Conservation (phyloP, 2,888 invertebrate species). For the Chymomyza caudatula region DNA sequence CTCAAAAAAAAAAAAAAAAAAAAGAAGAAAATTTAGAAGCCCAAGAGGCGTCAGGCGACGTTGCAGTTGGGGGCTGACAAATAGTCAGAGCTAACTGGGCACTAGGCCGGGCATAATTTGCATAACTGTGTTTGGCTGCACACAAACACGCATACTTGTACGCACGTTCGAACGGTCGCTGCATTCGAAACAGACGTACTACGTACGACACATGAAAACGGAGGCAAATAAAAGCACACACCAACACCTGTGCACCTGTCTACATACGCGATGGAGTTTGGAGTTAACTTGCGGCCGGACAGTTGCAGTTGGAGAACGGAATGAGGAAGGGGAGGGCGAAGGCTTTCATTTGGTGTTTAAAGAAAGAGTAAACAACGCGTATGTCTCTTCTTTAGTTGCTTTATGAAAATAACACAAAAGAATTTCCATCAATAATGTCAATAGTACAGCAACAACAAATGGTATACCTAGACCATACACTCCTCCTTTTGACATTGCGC, state of each 20-base stretch:
- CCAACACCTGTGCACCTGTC: conserved; percentile 53
- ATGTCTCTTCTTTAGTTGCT: conserved; percentile 24
- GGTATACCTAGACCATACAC: conserved; percentile 38
- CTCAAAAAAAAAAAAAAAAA: conserved; percentile 1
- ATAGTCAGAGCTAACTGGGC: neutral
- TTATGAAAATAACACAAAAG: conserved; percentile 58
- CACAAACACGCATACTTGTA: conserved; percentile 37
- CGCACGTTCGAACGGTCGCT: neutral
- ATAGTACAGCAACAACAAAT: conserved; percentile 46
- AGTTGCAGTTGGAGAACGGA: neutral
- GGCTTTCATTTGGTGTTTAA: conserved; percentile 58
- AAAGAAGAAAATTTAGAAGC: neutral
- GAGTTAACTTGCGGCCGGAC: neutral
- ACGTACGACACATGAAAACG: conserved; percentile 43
- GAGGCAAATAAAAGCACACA: conserved; percentile 50
- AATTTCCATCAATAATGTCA: conserved; percentile 74
- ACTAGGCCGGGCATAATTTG: conserved; percentile 49
- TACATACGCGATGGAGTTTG: conserved; percentile 49
- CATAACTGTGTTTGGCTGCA: conserved; percentile 59
- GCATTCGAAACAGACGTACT: neutral
- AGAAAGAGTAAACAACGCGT: conserved; percentile 54
- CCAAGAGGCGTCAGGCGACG: neutral
- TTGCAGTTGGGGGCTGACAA: neutral
- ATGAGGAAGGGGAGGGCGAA: conserved; percentile 5
- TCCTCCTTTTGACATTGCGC: neutral